Conservation (phyloP, 2,797 vertebrate species). For the Cercopithecus neglectus region DNA sequence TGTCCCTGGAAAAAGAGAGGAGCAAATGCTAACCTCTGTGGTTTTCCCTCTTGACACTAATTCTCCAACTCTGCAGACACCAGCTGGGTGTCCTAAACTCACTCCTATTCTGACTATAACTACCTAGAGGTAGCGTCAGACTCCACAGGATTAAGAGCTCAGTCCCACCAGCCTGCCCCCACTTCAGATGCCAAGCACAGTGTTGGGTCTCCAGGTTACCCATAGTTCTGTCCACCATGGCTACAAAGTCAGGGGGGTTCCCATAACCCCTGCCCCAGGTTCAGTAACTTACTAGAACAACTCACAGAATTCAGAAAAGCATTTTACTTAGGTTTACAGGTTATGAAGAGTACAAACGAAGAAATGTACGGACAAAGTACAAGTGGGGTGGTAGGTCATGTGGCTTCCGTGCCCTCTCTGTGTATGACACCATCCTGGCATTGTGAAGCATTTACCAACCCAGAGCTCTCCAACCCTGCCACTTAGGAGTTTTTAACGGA, state of each 20-base stretch:
- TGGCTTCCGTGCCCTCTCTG: not conserved
- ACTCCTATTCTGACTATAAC: not conserved
- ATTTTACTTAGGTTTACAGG: not conserved
- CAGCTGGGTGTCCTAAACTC: not conserved
- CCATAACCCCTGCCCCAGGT: not conserved
- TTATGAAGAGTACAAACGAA: not conserved
- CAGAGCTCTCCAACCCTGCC: not conserved
- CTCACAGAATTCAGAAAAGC: not conserved
- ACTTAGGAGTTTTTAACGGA: not conserved
- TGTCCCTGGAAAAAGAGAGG: too few relatives aligned
- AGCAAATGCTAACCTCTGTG: rapidly evolving
- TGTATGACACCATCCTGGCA: not conserved
- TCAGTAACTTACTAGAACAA: not conserved
- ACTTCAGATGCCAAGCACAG: not conserved
- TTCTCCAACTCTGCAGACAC: not conserved
- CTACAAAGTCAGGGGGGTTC: not conserved
- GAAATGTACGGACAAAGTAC: not conserved
- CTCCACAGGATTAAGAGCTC: not conserved
- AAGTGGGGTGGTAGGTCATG: rapidly evolving
- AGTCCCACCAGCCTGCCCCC: too few relatives aligned
- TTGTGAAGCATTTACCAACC: rapidly evolving
- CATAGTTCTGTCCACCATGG: rapidly evolving
- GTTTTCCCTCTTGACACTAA: not conserved
- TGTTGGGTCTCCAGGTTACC: not conserved
- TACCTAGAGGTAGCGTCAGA: not conserved